Evolutionary conservation across 2,113 vertebrate species (phyloP).

Genomic region (Cyanistes caeruleus): DNA sequence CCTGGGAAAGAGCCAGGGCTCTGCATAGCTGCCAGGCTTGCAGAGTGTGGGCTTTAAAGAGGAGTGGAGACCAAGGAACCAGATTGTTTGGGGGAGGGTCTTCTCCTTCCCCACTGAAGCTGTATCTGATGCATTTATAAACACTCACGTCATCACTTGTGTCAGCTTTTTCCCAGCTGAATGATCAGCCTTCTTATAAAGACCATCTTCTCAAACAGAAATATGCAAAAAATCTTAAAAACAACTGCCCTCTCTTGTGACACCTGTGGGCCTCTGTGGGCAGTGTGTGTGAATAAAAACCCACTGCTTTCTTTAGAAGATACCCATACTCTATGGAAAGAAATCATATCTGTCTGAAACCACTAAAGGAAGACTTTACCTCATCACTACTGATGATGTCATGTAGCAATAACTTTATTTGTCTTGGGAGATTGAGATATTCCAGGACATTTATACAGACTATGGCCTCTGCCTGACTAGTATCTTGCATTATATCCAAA

Average conservation of each 20-base stretch:
- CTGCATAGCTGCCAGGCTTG: fast-evolving
- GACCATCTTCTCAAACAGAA: not conserved
- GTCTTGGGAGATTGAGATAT: not conserved
- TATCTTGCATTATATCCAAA: not conserved
- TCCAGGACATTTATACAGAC: not conserved
- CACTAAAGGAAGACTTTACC: not conserved
- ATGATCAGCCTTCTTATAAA: not conserved
- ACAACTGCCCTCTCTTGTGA: not conserved
- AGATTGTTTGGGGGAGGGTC: not conserved
- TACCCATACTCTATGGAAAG: not conserved
- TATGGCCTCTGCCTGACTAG: not conserved
- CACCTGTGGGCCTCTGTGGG: fast-evolving
- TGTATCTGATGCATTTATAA: not conserved
- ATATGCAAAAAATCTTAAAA: not conserved
- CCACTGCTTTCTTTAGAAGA: not conserved
- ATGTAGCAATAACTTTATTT: not conserved
- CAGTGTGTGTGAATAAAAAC: fast-evolving
- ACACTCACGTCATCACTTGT: not conserved
- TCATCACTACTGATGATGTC: not conserved
- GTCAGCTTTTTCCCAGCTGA: not conserved
- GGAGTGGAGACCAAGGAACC: not conserved
- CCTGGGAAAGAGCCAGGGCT: not conserved
- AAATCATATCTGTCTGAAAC: not conserved
- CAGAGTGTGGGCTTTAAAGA: not conserved
- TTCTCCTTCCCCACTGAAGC: not conserved